Conservation (phyloP, 2,113 vertebrate species). For the Deroptyus accipitrinus region DNA sequence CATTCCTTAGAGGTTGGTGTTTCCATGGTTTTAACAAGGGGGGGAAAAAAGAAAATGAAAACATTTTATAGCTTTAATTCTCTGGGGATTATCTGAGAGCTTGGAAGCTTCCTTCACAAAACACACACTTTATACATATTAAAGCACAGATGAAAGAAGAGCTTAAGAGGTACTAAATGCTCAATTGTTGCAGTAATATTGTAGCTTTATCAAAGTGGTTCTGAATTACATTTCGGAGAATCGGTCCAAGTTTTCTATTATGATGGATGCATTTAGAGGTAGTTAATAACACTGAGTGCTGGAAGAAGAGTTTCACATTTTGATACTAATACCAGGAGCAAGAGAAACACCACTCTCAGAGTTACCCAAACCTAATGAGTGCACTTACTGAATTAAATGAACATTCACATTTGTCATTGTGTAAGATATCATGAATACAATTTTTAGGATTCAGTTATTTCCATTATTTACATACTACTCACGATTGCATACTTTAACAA, state of each 20-base stretch:
- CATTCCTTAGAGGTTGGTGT: slow-evolving; percentile 33
- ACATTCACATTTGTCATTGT: background rate
- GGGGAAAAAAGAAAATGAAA: slow-evolving; percentile 45
- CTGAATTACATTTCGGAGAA: background rate
- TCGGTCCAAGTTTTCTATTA: background rate
- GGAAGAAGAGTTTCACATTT: background rate
- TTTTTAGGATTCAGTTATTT: background rate
- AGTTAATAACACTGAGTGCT: background rate
- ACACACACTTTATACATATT: slow-evolving; percentile 1
- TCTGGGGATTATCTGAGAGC: background rate
- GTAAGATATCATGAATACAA: background rate
- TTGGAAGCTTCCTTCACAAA: slow-evolving; percentile 37
- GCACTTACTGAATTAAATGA: background rate
- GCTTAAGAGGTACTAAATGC: background rate
- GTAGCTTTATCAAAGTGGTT: background rate
- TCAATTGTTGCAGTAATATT: background rate
- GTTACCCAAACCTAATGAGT: background rate
- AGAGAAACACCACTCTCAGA: background rate
- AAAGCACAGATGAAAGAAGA: slow-evolving; percentile 8
- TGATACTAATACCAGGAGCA: background rate
- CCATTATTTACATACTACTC: background rate
- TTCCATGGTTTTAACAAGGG: slow-evolving; percentile 58
- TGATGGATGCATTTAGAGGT: background rate
- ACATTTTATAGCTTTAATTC: slow-evolving; percentile 33
- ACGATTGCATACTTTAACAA: background rate